Evolutionary conservation across 2,113 vertebrate species (phyloP), one percentile per base, ranked within the genome.

Genomic region (Steatornis caripensis): DNA sequence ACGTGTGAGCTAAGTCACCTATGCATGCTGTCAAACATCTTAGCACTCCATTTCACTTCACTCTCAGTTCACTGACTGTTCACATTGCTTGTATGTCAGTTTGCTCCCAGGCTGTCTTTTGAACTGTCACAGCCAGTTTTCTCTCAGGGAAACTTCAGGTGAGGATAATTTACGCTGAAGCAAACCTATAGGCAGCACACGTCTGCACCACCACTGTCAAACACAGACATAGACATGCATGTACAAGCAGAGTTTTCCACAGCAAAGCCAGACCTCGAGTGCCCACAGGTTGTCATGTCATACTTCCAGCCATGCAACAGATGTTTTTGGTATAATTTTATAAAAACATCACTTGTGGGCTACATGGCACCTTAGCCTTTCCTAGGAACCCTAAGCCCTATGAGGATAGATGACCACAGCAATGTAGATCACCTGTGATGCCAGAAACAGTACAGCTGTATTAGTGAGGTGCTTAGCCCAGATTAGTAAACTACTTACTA

Each of bases 51-150:
- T 83, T 72, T 83, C 91, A 46, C 41, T 84, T 87, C 60, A 41
- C 30, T 74, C 77, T 85, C 57, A 78, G 22, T 78, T 91, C 84
- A 45, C 5, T 32, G 13, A 37, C 76, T 87, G 64, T 89, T 91
- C 87, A 55, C 65, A 71, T 18, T 80, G 23, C 71, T 64, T 54
- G 29, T 12, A n/a, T 72, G 55, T 71, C 88, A 65, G 27, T 41
- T 95, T 85, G 87, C 53, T 79, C 70, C 87, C 90, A 75, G 74
- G 74, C 74, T 91, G 69, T 46, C 82, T 79, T 96, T 94, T 89
- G 78, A 93, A 72, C 65, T 60, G 84, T 71, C 51, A 66, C 54
- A 70, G 54, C 15, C 62, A 75, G 81, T 94, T 91, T 95, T 91
- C 84, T 93, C 36, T 17, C 30, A 71, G 61, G 74, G 34, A 79